Percentiles rank a stretch among this genome's conserved stretches.
These are phyloP conservation scores for Hippocampus abdominalis DNA, from an alignment of 2,113 vertebrate species.

Conservation along the genomic window DNA sequence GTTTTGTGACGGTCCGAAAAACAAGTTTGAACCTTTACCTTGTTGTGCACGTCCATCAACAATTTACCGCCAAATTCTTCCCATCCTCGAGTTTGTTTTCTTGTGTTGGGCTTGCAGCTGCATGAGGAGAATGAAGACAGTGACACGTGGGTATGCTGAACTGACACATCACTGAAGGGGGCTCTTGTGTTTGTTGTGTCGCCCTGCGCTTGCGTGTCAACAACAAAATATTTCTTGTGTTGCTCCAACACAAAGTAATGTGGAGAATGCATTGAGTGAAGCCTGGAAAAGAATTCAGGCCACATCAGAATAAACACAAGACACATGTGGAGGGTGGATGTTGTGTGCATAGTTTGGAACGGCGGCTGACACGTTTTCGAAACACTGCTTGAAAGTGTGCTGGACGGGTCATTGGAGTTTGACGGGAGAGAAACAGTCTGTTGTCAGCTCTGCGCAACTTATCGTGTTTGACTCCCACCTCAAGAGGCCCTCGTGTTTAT, in stretches of 20 bases:
- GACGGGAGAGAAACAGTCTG: slow-evolving; percentile 48
- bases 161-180: slow-evolving; percentile 5
- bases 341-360: slow-evolving; percentile 50
- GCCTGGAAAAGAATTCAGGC: slow-evolving; percentile 42
- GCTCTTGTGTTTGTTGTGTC: slow-evolving; percentile 22
- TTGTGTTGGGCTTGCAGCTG: slow-evolving; percentile 20
- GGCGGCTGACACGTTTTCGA: slow-evolving; percentile 54
- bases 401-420: slow-evolving; percentile 50
- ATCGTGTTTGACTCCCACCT: slow-evolving; percentile 10
- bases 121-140: slow-evolving; percentile 18
- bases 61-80: background rate
- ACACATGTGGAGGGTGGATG: slow-evolving; percentile 42
- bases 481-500: slow-evolving; percentile 23
- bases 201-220: slow-evolving; percentile 33
- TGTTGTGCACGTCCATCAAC: slow-evolving; percentile 3
- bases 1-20: too few species aligned
- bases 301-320: slow-evolving; percentile 39
- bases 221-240: slow-evolving; percentile 25
- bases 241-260: slow-evolving; percentile 18
- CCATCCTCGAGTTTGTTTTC: slow-evolving; percentile 8
- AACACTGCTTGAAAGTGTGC: slow-evolving; percentile 46
- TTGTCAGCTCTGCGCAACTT: slow-evolving; percentile 18
- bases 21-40: too few species aligned
- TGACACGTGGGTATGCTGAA: slow-evolving; percentile 14
- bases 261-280: slow-evolving; percentile 32